Evolutionary conservation across 1,140 invertebrate species (phyloP).

Genomic region (Scaptomyza graminum): DNA sequence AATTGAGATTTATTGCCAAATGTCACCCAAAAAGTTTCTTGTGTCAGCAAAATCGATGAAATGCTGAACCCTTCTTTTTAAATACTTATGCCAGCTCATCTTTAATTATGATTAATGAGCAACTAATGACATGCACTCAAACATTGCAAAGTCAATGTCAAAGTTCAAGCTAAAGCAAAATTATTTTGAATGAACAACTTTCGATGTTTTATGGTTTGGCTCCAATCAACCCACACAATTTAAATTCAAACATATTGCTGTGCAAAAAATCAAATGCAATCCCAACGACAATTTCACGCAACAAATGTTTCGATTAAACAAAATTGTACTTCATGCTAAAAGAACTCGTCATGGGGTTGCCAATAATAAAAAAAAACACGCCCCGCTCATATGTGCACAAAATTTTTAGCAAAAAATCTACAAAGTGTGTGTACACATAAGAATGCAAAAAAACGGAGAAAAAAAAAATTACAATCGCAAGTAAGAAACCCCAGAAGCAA

Average conservation of each 20-base stretch:
- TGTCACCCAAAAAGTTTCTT: conserved; percentile 49
- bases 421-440: not conserved
- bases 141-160: conserved; percentile 5
- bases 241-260: conserved; percentile 75
- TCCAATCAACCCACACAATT: conserved; percentile 34
- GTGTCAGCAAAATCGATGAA: conserved; percentile 35
- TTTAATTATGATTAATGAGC: conserved; percentile 77
- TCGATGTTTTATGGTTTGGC: conserved; percentile 6
- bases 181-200: conserved; percentile 16
- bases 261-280: conserved; percentile 39
- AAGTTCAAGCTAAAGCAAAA: conserved; percentile 2
- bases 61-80: conserved; percentile 34
- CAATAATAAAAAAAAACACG: conserved; percentile 57
- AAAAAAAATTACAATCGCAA: conserved; percentile 25
- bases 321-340: conserved; percentile 18
- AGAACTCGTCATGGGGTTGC: conserved; percentile 53
- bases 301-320: conserved; percentile 79
- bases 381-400: conserved; percentile 58
- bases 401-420: conserved; percentile 27
- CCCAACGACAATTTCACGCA: conserved; percentile 74
- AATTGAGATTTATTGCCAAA: conserved; percentile 75
- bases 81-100: conserved; percentile 20
- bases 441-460: not conserved
- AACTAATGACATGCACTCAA: conserved; percentile 54
- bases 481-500: conserved; percentile 45